Base-by-base conservation (phyloP, 2,888 invertebrate species). In the Nomada flava region DNA sequence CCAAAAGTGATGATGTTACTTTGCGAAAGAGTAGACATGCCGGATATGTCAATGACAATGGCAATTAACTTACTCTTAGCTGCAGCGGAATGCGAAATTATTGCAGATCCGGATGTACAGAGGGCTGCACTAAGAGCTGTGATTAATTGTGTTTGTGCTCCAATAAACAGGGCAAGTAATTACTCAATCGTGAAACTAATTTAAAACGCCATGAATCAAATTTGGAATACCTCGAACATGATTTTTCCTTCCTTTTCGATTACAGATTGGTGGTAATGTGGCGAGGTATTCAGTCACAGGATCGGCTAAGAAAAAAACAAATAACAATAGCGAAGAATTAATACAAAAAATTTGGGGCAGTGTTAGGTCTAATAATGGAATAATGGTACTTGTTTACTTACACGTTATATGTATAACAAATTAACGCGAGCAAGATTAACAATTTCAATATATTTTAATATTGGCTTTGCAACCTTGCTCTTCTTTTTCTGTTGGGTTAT, bases 321-420 rank as follows among this genome's bases (percentile, higher is more conserved):
- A 96, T 81, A 91, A 97, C 95, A 93, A 96, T 95, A 82, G 96
- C 67, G 98, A 98, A 91, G 98, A 98, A 85, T 95, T 98, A 3
- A 96, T 99, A 83, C 97, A 97, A 92, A 97, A 97, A 92, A 96
- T 99, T 64, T 99, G 99, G 99, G 98, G 98, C 93, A 97, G 97
- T 88, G 97, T 99, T 0, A 95, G 99, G 82, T 96, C 97, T 0
- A 98, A 98, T 93, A 99, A 99, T 93, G 99, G 99, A 2, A 99
- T 99, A 75, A 99, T 99, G 97, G 98, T 71, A 70, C 7, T 97
- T 59, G 47, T 68, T 52, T 29, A 18, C 3, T n/a, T 15, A 36
- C n/a, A 2, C 52, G 13, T 52, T 29, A 87, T 92, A 83, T 13
- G 57, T 65, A 36, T 29, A 62, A 18, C 23, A 13, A 93, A 42